Percentiles rank a stretch among this genome's conserved stretches.
Evolutionary conservation across 53 echinoderm and acorn worm genomes (phyloP).

Genomic region (Stichopus horrens): DNA sequence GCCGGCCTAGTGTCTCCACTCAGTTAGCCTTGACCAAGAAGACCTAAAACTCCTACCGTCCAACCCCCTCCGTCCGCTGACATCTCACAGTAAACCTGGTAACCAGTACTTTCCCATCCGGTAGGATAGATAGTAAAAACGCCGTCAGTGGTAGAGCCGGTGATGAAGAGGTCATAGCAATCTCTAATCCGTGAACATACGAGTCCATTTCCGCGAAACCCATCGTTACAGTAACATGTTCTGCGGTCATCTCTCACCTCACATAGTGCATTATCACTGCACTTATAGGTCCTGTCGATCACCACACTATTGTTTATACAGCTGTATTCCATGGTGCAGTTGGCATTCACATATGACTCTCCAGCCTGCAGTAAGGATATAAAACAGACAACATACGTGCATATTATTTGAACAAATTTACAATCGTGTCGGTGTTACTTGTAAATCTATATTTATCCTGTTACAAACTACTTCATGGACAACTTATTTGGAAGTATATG

Average conservation of each 20-base stretch:
- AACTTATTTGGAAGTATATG: too few species aligned
- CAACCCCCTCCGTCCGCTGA: conserved; percentile 11
- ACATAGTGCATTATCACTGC: neutral
- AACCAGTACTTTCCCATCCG: neutral
- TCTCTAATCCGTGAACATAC: neutral
- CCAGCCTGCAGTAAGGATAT: neutral
- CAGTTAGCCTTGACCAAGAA: too few species aligned
- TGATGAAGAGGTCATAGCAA: neutral
- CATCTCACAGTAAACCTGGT: conserved; percentile 13
- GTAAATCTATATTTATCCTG: too few species aligned
- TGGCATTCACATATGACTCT: neutral
- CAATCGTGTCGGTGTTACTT: too few species aligned
- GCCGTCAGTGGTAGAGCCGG: neutral
- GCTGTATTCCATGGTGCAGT: neutral
- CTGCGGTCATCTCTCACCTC: neutral
- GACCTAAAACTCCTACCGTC: neutral
- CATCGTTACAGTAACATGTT: neutral
- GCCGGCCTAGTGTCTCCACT: too few species aligned
- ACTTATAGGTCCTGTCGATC: neutral
- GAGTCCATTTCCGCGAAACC: neutral
- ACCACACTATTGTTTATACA: neutral
- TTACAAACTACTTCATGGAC: too few species aligned
- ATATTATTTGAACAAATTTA: too few species aligned
- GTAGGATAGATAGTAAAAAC: too few species aligned
- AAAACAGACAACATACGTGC: too few species aligned